Evolutionary conservation across 2,888 invertebrate genomes (phyloP).

Genomic region (Leptinotarsa tumamoca): DNA sequence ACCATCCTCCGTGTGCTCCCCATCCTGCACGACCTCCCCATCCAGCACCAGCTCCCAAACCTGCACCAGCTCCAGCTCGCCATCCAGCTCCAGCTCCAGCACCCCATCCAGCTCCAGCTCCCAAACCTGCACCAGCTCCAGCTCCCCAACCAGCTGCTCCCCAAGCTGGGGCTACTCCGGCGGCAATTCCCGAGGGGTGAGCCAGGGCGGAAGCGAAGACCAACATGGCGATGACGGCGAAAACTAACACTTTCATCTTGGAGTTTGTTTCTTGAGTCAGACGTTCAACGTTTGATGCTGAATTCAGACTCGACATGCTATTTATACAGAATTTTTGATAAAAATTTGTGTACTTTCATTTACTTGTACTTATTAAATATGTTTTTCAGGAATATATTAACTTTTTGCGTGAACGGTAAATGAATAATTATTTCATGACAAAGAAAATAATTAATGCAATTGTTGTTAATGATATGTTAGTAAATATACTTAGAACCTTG

Average conservation of each 20-base stretch:
- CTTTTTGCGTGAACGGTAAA: background rate
- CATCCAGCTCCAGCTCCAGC: slow-evolving; percentile 16
- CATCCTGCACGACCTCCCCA: slow-evolving; percentile 6
- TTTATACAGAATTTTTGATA: background rate
- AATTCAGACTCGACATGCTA: background rate
- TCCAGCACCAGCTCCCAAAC: slow-evolving; percentile 19
- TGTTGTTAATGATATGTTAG: background rate
- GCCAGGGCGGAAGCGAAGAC: slow-evolving; percentile 45
- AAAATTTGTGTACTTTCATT: slow-evolving; percentile 6
- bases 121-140: background rate
- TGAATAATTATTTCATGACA: background rate
- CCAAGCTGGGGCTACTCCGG: background rate
- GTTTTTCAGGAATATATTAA: slow-evolving; percentile 9
- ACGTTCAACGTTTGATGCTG: slow-evolving; percentile 9
- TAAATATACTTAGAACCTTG: too few relatives aligned
- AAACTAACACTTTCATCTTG: slow-evolving; percentile 52
- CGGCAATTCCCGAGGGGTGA: slow-evolving; percentile 6
- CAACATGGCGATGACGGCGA: slow-evolving; percentile 49
- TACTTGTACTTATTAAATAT: background rate
- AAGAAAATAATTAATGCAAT: background rate
- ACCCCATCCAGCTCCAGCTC: slow-evolving; percentile 8
- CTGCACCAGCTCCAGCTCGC: slow-evolving; percentile 23
- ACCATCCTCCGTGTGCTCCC: slow-evolving; percentile 7
- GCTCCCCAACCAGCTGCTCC: background rate
- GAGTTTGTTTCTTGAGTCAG: slow-evolving; percentile 11